Evolutionary conservation across 1,140 invertebrate genomes (phyloP), one percentile per base, ranked within the genome.

Genomic region (Linepithema humile): DNA sequence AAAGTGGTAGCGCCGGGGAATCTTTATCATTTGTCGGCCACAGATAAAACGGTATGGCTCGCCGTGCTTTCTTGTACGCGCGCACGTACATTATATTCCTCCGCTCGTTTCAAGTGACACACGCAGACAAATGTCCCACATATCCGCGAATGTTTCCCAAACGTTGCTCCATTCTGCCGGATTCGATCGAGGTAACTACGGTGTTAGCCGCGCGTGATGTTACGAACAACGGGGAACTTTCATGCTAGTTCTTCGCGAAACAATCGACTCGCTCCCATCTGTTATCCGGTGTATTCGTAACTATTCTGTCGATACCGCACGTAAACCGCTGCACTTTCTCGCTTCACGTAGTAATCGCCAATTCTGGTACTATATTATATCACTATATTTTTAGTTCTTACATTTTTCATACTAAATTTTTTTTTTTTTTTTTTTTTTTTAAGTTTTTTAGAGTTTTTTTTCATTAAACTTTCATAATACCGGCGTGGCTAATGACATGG

Each of bases 291-390:
- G 50, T 88, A 83, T 85, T 85, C 75, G 45, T 65, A 82, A 88
- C 86, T 85, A 85, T 55, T 88, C 80, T 87, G 87, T 86, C 86
- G 82, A 88, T 88, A 84, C 38, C 57, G 64, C 45, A 43, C 74
- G 53, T 87, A 85, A 87, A 82, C 60, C 85, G 67, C 73, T 53
- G 75, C 87, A 87, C 73, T 84, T 77, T 59, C 72, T 73, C 48
- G 80, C 65, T 78, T 55, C 73, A 35, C n/a, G 43, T 60, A 78
- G 83, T 55, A 80, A 57, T 55, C 64, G 82, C 60, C 55, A 82
- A 73, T 60, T 60, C 65, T 55, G 26, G 48, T 53, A 38, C 57
- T n/a, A 32, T 35, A 48, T 55, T 38, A 12, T 10, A 17, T 20
- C n/a, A n/a, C n/a, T n/a, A n/a, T n/a, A n/a, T n/a, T n/a, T n/a